Evolutionary conservation across 2,888 invertebrate species (phyloP), one percentile per base, ranked within the genome.

Genomic region (Dasypogon diadema): DNA sequence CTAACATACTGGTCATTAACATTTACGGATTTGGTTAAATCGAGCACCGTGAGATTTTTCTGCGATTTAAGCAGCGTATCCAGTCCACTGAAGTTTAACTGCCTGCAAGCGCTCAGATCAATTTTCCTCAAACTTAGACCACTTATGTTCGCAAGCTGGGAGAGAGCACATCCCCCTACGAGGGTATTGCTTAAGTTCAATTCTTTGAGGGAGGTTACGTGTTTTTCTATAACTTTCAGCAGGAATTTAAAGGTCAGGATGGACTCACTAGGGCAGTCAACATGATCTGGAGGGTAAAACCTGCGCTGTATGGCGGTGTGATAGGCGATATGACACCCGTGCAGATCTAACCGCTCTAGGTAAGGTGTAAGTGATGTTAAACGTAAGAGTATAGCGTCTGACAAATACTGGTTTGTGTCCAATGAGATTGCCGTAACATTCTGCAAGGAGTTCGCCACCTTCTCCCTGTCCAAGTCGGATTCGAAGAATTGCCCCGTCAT

Each of bases 401-500:
- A 92, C 42, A 93, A 85, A 83, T 92, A 92, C 78, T 92, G 89
- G 82, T 93, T 92, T 46, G 89, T 89, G 18, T 89, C 88, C 75
- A 93, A 83, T 75, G 90, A 91, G 22, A 93, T 84, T 72, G 87
- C 86, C 77, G 87, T 88, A 10, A 93, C 37, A 86, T 82, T 2
- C 79, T 78, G 12, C 86, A 83, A 58, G 86, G 81, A 46, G 14
- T 58, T 37, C 8, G 56, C 26, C 6, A 74, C 34, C 18, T 18
- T 24, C 42, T 88, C 84, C 1, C 89, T 87, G 79, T 92, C 90
- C 10, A 88, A 86, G 63, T 89, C 86, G 30, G 89, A 88, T 80
- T 91, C 91, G 48, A 93, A 82, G 48, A 93, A 85, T 12, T 90
- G 88, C 1, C 93, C 93, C 1, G 92, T 90, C 91, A 93, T 93